Conservation (phyloP, 2,113 vertebrate genomes). For the Anas platyrhynchos region DNA sequence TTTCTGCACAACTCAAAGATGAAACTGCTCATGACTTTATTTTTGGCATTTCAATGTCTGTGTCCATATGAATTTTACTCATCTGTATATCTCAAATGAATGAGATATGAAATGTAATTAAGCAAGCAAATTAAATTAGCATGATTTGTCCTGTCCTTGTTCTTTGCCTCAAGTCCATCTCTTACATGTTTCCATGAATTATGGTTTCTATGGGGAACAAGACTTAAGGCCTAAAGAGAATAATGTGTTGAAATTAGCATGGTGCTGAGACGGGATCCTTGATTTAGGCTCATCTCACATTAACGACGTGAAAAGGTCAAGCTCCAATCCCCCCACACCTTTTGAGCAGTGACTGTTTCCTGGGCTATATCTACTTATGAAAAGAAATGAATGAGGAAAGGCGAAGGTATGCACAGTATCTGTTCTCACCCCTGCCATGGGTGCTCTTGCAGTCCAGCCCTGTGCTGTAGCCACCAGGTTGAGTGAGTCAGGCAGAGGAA, state of each 20-base stretch:
- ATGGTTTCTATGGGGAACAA: background rate
- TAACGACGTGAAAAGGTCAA: background rate
- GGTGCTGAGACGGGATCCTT: background rate
- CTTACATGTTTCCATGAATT: constrained; percentile 9
- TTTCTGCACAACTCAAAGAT: constrained; percentile 57
- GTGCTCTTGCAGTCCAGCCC: background rate
- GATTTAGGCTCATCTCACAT: background rate
- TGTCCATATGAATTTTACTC: constrained; percentile 43
- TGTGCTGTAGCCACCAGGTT: background rate
- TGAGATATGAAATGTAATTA: constrained; percentile 70
- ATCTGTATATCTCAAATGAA: constrained; percentile 59
- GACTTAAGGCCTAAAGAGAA: background rate
- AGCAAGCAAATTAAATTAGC: constrained; percentile 70
- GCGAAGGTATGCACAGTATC: background rate
- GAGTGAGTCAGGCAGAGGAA: background rate
- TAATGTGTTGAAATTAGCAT: background rate
- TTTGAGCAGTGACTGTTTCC: background rate
- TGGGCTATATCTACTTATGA: background rate
- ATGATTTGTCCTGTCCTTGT: constrained; percentile 49
- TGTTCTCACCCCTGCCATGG: background rate
- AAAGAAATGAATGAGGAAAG: background rate
- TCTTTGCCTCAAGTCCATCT: constrained; percentile 50
- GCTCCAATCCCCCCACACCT: background rate
- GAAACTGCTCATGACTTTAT: constrained; percentile 57
- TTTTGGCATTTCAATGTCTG: constrained; percentile 65